These are phyloP conservation scores for Alcedo atthis DNA, from an alignment of 2,797 vertebrate genomes.

Conservation along the genomic window DNA sequence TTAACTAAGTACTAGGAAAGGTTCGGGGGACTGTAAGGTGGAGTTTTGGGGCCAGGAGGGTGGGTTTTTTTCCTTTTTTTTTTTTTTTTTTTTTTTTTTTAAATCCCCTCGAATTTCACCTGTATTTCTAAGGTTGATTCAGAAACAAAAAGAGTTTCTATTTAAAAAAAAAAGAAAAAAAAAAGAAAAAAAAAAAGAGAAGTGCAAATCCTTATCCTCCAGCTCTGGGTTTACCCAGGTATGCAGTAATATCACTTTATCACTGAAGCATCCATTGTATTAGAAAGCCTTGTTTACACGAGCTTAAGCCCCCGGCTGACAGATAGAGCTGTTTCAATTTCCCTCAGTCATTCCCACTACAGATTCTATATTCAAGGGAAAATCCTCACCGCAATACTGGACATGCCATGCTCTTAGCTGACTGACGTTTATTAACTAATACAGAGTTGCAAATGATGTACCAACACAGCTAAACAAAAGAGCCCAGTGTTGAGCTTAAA, in stretches of 20 bases:
- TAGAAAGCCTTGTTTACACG: slow-evolving; percentile 5
- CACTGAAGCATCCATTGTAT: not conserved
- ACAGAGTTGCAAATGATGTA: slow-evolving; percentile 75
- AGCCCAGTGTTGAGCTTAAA: slow-evolving; percentile 81
- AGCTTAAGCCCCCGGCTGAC: not conserved
- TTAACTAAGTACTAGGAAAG: slow-evolving; percentile 21
- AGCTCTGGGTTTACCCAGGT: not conserved
- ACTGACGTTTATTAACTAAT: slow-evolving; percentile 11
- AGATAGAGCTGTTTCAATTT: not conserved
- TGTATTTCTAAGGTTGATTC: slow-evolving; percentile 4
- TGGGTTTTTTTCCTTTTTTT: not conserved
- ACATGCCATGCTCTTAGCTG: slow-evolving; percentile 5
- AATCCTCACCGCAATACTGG: not conserved
- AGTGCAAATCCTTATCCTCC: slow-evolving; percentile 24
- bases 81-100: not conserved
- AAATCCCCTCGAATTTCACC: not conserved
- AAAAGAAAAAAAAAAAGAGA: not conserved
- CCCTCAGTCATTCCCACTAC: not conserved
- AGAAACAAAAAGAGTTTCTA: not conserved
- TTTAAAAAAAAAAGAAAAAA: not conserved
- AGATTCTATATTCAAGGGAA: slow-evolving; percentile 3
- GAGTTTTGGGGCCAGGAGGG: slow-evolving; percentile 36
- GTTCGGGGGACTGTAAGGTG: slow-evolving; percentile 34
- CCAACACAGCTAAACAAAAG: slow-evolving; percentile 78
- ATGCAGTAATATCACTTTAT: not conserved